Conservation (phyloP, 2,888 invertebrate genomes). For the Lasioglossum malachurum region DNA sequence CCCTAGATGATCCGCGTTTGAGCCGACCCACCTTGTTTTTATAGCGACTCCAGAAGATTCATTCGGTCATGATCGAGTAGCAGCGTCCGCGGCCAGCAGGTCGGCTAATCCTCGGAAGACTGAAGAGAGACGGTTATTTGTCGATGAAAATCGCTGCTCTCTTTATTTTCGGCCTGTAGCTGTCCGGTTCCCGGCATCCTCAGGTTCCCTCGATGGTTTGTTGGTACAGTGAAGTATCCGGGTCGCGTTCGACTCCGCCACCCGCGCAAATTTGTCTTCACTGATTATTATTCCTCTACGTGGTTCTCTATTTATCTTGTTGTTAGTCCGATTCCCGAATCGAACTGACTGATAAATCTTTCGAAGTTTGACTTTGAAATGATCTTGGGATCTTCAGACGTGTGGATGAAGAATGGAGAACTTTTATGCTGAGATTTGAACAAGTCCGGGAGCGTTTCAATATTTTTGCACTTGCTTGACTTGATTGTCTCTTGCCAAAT, state of each 20-base stretch:
- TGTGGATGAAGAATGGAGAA: too few relatives aligned
- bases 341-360: neutral
- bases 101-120: slow-evolving; percentile 31
- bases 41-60: neutral
- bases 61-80: slow-evolving; percentile 3
- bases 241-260: slow-evolving; percentile 28
- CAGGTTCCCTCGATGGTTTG: slow-evolving; percentile 45
- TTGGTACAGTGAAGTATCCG: slow-evolving; percentile 49
- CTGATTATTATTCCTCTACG: neutral
- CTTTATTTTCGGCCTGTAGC: slow-evolving; percentile 55
- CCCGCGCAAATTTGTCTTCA: neutral
- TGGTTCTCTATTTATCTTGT: neutral
- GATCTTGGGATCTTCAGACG: too few relatives aligned
- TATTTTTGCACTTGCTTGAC: neutral
- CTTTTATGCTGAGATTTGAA: neutral
- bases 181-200: slow-evolving; percentile 20
- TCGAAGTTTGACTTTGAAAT: neutral
- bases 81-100: slow-evolving; percentile 18
- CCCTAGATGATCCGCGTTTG: neutral
- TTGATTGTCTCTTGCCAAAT: neutral
- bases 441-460: neutral
- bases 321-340: neutral
- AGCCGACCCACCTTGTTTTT: neutral
- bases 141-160: slow-evolving; percentile 49
- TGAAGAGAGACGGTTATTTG: slow-evolving; percentile 49